Evolutionary conservation across 23 tunicate genomes (phyloP).

Genomic region (Halocynthia roretzi): DNA sequence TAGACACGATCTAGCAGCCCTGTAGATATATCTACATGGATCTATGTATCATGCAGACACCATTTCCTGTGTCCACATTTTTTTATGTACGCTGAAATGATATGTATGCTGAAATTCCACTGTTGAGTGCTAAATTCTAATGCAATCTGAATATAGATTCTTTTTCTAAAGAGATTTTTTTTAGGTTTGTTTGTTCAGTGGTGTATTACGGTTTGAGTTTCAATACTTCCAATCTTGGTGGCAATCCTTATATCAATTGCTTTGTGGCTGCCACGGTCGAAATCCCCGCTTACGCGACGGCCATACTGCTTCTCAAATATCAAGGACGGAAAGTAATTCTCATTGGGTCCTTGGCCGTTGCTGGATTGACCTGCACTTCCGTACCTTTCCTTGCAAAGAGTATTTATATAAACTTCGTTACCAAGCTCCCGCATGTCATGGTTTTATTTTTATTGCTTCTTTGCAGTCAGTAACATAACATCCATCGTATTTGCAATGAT

Average conservation of each 20-base stretch:
- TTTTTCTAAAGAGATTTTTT: background rate
- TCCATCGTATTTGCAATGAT: constrained; percentile 32
- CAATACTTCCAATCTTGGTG: constrained; percentile 71
- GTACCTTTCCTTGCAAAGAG: constrained; percentile 31
- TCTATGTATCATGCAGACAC: no score
- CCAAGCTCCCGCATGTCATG: constrained; percentile 33
- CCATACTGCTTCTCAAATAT: constrained; percentile 15
- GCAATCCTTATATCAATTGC: constrained; percentile 57
- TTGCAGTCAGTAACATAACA: constrained; percentile 1
- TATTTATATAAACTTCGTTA: constrained; percentile 46
- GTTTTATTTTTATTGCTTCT: background rate
- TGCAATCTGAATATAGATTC: no score
- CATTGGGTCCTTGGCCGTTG: constrained; percentile 23
- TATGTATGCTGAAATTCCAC: no score
- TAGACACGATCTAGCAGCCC: no score
- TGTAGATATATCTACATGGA: no score
- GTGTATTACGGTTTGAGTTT: constrained; percentile 57
- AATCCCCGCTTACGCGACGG: constrained; percentile 63
- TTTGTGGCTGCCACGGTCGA: constrained; percentile 68
- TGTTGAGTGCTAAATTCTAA: no score
- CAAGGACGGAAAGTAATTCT: constrained; percentile 40
- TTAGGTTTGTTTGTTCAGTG: constrained; percentile 57
- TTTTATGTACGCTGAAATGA: no score
- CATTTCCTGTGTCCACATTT: no score
- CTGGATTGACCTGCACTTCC: constrained; percentile 42